phyloP scores from a whole-genome alignment of 2,888 invertebrate species.

The Macropis europaea region DNA sequence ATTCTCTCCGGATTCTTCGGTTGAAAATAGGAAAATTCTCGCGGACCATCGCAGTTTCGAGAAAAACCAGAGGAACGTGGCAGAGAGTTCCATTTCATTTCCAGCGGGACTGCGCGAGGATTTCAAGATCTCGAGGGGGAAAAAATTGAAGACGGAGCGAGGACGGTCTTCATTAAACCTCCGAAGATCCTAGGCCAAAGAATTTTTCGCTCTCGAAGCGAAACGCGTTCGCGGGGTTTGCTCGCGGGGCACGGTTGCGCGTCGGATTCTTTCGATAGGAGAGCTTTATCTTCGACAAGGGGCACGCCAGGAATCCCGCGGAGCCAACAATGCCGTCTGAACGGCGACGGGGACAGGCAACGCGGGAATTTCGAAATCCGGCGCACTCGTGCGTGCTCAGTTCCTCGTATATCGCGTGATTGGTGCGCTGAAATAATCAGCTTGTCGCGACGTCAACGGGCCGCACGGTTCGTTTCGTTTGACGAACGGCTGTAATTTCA shows the following conservation, averaged over 20 bases:
- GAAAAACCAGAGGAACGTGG: no score
- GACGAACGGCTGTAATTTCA: slow-evolving; percentile 57
- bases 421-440: slow-evolving; percentile 60
- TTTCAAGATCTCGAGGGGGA: no score
- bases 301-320: slow-evolving; percentile 40
- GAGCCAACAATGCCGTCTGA: slow-evolving; percentile 15
- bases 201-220: no score
- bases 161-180: no score
- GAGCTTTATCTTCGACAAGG: slow-evolving; percentile 27
- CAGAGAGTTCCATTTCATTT: no score
- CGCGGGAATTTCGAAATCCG: slow-evolving; percentile 45
- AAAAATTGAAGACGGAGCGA: no score
- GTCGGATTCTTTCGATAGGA: slow-evolving; percentile 38
- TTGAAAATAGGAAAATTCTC: not conserved
- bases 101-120: no score
- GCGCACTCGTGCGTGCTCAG: slow-evolving; percentile 9
- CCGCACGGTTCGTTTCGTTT: slow-evolving; percentile 54
- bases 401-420: slow-evolving; percentile 55
- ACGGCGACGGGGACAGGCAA: not conserved
- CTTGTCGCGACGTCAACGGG: slow-evolving; percentile 54
- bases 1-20: not conserved
- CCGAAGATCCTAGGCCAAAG: no score
- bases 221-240: no score
- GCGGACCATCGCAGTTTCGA: not conserved
- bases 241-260: not conserved